Evolutionary conservation across 1,140 invertebrate genomes (phyloP), one percentile per base, ranked within the genome.

Genomic region (Stegodyphus dumicola): DNA sequence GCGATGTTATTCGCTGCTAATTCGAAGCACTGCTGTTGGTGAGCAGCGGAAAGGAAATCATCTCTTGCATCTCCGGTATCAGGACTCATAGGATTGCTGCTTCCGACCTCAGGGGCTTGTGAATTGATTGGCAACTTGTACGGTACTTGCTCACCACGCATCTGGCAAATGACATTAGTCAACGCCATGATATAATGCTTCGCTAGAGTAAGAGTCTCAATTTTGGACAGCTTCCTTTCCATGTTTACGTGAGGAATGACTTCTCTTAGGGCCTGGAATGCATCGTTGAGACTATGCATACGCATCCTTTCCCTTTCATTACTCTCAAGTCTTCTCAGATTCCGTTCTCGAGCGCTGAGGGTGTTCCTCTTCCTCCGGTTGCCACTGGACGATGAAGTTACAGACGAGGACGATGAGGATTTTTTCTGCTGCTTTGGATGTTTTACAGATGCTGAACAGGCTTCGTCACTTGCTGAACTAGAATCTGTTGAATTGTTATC

Each of bases 151-250:
- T 87, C 87, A 3, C 85, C 85, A n/a, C 77, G 91, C 93, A 95
- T 94, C 88, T 95, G 94, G 90, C 94, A 95, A 90, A 96, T 95
- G 86, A 96, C 95, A 91, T 96, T 96, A 73, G 95, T 96, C 87
- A 97, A 92, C 51, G 95, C 95, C 93, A 95, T 96, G 89, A 96
- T 96, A 90, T 96, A 96, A 92, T 96, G 96, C 91, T 96, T 96
- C 88, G 95, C 95, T 89, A 96, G 90, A 15, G 95, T 96, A 17
- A 96, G 91, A 11, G 95, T 96, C 91, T 96, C 95, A 87, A 96
- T 96, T 92, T 96, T 96, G 75, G 95, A 88, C 87, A 96, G 91
- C 88, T 95, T 95, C 83, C 95, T 92, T 89, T 96, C 95, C 92
- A 95, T 94, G 90, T 95, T 95, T 74, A 96, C 94, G 88, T 96